Evolutionary conservation across 2,888 invertebrate genomes (phyloP), one percentile per base, ranked within the genome.

Genomic region (Caenorhabditis virilis): DNA sequence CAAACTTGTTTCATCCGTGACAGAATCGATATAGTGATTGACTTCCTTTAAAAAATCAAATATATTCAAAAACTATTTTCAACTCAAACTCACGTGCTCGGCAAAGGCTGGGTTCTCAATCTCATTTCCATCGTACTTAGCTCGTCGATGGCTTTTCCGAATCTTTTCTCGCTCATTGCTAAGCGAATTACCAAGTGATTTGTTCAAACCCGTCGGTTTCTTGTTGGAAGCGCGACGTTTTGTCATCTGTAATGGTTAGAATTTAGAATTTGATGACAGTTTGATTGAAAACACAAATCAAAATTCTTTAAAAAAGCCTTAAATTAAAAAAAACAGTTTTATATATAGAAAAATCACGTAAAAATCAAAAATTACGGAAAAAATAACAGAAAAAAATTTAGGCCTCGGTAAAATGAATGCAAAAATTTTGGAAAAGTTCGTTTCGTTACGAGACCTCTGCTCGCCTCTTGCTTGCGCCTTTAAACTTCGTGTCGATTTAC

Each of bases 1-100:
- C 63, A 97, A 59, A 48, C 72, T 74, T 5, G 76, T 76, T 50
- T 82, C 82, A 35, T 82, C 78, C 2, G 79, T 82, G 15, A 78
- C 70, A 0, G 82, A 82, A 35, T 77, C 79, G 36, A 82, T 63
- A 50, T 69, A 71, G 45, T 77, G 74, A 45, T 69, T 59, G 15
- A 61, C 39, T 45, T 70, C 70, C 72, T 71, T 22, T 16, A 51
- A 18, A 56, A n/a, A 39, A 60, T 16, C 9, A 50, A 36, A 36
- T 25, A 33, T 49, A 48, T 15, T 26, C 9, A 20, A 43, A 7
- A 11, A 11, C 4, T 43, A 35, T 33, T 18, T 49, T 25, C n/a
- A 38, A n/a, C n/a, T n/a, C 23, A 48, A 60, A 51, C 66, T 54
- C n/a, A 70, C 76, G 47, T 76, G 65, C 36, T 76, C 76, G 50